Conservation (phyloP, 1,140 invertebrate species). For the Drosophila bipectinata region DNA sequence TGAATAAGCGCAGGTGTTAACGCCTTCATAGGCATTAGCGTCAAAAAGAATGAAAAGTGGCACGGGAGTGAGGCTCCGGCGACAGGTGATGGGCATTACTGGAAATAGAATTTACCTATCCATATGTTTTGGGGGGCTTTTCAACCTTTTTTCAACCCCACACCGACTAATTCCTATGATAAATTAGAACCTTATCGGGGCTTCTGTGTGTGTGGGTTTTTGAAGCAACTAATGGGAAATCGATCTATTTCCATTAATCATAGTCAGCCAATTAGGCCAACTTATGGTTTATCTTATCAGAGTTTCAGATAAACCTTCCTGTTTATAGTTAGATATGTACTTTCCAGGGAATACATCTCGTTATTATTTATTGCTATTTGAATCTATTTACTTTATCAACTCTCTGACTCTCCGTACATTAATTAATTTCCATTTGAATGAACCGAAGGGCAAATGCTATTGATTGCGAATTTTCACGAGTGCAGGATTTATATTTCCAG, state of each 20-base stretch:
- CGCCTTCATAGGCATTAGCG: constrained; percentile 44
- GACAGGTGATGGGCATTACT: constrained; percentile 41
- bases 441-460: not conserved
- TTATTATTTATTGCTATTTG: not conserved
- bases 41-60: constrained; percentile 16
- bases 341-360: not conserved
- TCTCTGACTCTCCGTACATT: not conserved
- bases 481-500: not conserved
- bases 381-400: not conserved
- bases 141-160: not conserved
- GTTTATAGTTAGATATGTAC: not conserved
- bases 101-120: constrained; percentile 37
- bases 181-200: constrained; percentile 19
- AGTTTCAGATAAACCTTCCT: too few relatives aligned
- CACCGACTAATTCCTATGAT: not conserved
- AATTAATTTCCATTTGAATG: constrained; percentile 1
- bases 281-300: constrained; percentile 26
- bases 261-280: constrained; percentile 2
- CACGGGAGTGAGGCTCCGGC: not conserved
- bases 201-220: not conserved
- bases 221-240: constrained; percentile 2
- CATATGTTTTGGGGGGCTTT: constrained; percentile 16
- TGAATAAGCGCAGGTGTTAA: constrained; percentile 43
- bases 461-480: not conserved
- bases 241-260: constrained; percentile 25